phyloP scores from a whole-genome alignment of 2,113 vertebrate genomes.

The Otolemur garnettii region DNA sequence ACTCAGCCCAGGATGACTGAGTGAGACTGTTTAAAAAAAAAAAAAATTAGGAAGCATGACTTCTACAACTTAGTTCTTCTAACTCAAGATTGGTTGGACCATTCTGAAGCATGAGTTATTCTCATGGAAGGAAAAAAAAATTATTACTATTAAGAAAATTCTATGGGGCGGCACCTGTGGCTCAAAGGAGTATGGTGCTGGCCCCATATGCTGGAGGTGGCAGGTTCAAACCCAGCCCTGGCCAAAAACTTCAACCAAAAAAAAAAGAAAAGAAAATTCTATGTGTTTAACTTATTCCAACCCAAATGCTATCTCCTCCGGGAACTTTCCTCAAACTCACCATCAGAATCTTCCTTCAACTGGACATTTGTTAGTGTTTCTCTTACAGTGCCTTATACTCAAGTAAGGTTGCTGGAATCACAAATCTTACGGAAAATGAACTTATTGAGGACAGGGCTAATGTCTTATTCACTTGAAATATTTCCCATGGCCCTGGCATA shows the following conservation, averaged over 20 bases:
- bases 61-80: not conserved
- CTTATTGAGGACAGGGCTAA: not conserved
- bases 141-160: not conserved
- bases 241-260: too few relatives aligned
- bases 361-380: not conserved
- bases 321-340: not conserved
- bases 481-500: not conserved
- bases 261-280: not conserved
- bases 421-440: not conserved
- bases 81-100: slow-evolving; percentile 8
- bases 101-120: slow-evolving; percentile 7
- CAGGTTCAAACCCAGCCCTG: too few relatives aligned
- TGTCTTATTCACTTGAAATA: slow-evolving; percentile 19
- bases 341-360: not conserved
- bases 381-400: not conserved
- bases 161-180: not conserved
- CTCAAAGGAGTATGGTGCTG: too few relatives aligned
- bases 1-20: too few relatives aligned
- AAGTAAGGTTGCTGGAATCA: not conserved
- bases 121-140: not conserved
- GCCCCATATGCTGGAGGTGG: too few relatives aligned
- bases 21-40: not conserved
- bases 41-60: not conserved
- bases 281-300: not conserved
- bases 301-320: not conserved